Evolutionary conservation across 2,113 vertebrate species (phyloP), one percentile per base, ranked within the genome.

Genomic region (Microtus pennsylvanicus): DNA sequence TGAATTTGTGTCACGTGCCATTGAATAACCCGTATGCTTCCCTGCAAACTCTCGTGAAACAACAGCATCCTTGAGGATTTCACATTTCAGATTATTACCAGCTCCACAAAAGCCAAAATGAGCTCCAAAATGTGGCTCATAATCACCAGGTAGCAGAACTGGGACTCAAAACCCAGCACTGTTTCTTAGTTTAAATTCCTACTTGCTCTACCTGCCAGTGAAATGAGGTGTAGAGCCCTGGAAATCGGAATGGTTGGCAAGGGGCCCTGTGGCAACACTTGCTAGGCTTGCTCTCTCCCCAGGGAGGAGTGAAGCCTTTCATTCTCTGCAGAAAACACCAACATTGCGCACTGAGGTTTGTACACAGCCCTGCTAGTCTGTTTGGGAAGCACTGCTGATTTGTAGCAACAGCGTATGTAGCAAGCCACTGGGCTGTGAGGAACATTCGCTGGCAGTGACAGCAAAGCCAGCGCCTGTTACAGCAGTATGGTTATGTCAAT

Each of bases 401-500:
- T 67, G 85, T 67, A 61, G 50, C 94, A 90, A 88, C 85, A 74
- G 76, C 61, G 67, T 75, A 30, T 0, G 35, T 88, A 17, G 72
- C 65, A 94, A 93, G 81, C 76, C 90, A 93, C 80, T 92, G 93
- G 89, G 86, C 95, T 95, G 82, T 93, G 89, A 96, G 93, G 81
- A 96, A 82, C 2, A 13, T 94, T 95, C 28, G n/a, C 77, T 92
- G 91, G 89, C 67, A 82, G 70, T 77, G 75, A 82, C 94, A 87
- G 33, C 74, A 83, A 91, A 90, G 78, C 75, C 63, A 45, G 92
- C 38, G 76, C 89, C 92, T 90, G 90, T 55, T 38, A 80, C 26
- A 90, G 83, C 78, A 78, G 22, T 30, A 38, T 2, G 11, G 28
- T 26, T 72, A 28, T 24, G 16, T 81, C 22, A 8, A 7, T 72